Evolutionary conservation across 2,797 vertebrate genomes (phyloP), one percentile per base, ranked within the genome.

Genomic region (Labeo calbasu): DNA sequence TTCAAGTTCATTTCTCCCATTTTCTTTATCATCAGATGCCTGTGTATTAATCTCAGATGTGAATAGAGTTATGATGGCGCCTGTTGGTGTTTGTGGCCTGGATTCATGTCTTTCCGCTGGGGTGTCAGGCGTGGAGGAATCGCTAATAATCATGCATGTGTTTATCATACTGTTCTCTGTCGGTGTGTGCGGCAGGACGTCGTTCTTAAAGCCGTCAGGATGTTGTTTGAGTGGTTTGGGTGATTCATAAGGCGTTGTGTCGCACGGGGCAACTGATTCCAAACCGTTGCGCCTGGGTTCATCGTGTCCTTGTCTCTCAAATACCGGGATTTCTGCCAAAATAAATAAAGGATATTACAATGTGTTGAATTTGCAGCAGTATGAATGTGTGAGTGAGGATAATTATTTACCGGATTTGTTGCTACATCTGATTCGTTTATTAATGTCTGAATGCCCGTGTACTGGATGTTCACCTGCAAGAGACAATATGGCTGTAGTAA

Each of bases 161-260:
- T 77, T 80, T 28, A 84, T 77, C 11, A 48, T 80, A 36, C 86
- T 82, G 36, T 70, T 86, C 65, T 55, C 86, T 6, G 87, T 85
- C 68, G 32, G 71, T 59, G 61, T 51, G 71, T 72, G 70, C n/a
- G 51, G 79, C 79, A 83, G 23, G 21, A 2, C 0, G 8, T 40
- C 46, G 59, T 32, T 87, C 25, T 25, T n/a, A 28, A 72, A 36
- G 71, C 89, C 83, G 23, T 88, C 84, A 28, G 80, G 77, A 25
- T 53, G 77, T 68, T 88, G 84, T 70, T n/a, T 79, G 69, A 90
- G 87, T 0, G 87, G 51, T 3, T 88, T 69, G 10, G 75, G 66
- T 43, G 21, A 59, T n/a, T 65, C 81, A 71, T 46, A 6, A 28
- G 89, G 86, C 21, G 14, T 40, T 17, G 66, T 66, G 4, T 81